phyloP scores from a whole-genome alignment of 2,797 vertebrate species.

The Acanthornis magna region DNA sequence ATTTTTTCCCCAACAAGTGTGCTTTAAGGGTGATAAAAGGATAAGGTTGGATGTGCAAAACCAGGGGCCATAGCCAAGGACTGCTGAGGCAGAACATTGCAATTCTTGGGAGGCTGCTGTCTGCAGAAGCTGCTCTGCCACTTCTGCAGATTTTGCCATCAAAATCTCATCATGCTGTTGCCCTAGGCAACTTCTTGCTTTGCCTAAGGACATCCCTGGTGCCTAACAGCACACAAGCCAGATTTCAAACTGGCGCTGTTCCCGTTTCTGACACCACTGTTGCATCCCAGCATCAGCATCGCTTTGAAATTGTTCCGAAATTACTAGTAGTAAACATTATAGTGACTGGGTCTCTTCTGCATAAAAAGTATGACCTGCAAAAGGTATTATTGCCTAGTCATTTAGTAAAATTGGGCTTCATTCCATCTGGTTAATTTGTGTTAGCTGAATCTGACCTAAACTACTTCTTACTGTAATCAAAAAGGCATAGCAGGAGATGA shows the following conservation, averaged over 20 bases:
- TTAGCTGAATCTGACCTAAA: background rate
- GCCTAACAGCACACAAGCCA: background rate
- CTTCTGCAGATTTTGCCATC: background rate
- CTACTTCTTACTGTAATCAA: background rate
- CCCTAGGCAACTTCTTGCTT: constrained; percentile 25
- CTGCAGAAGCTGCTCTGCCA: background rate
- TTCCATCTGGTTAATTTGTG: background rate
- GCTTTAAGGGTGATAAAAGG: background rate
- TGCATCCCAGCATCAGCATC: background rate
- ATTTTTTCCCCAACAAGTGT: background rate
- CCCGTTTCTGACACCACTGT: background rate
- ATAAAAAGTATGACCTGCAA: background rate
- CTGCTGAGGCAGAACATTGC: background rate
- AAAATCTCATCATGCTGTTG: constrained; percentile 13
- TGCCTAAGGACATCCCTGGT: constrained; percentile 4
- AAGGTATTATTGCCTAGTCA: background rate
- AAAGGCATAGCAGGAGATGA: background rate
- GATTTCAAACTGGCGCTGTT: background rate
- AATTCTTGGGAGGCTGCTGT: background rate
- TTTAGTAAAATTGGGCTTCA: background rate
- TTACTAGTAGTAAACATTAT: background rate
- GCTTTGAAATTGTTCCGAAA: constrained; percentile 10
- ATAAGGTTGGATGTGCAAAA: background rate
- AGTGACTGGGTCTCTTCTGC: background rate
- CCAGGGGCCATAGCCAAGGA: background rate